Evolutionary conservation across 2,113 vertebrate species (phyloP), one percentile per base, ranked within the genome.

Genomic region (Riparia riparia): DNA sequence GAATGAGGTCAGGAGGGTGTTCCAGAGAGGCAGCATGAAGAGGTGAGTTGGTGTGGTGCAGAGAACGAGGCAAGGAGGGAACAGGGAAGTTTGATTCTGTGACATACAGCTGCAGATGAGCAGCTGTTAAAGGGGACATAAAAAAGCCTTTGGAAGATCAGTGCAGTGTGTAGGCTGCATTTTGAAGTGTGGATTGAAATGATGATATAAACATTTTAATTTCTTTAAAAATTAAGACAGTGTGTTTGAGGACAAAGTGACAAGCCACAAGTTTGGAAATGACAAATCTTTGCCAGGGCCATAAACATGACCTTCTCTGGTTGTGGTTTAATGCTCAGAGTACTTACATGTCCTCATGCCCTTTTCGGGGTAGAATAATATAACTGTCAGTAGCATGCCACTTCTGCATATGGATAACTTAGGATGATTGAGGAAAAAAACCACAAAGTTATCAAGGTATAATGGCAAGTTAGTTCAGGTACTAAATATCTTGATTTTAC

Each of bases 401-500:
- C n/a, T 82, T 64, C 45, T 80, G 50, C 21, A 18, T 14, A 20
- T 64, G 14, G 73, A 2, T 34, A 19, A 61, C 20, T 82, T 51
- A 29, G 37, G 14, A 24, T 61, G 57, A 37, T 0, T 39, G 72
- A 74, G 29, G 32, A 19, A 78, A 90, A 90, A 82, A 39, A 4
- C 0, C 6, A 3, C 26, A 9, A 25, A 15, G 21, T 73, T 74
- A 24, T 9, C 24, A 25, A 73, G 31, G 10, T 61, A 17, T 26
- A 44, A 83, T 51, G 26, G 53, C 29, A 70, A 77, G 47, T 83
- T 34, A 77, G 21, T 82, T 88, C 54, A 90, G 71, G 17, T 83
- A 42, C 58, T 93, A 85, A 70, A 18, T 65, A 51, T 70, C 57
- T 92, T 21, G 71, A 41, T 87, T 76, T 90, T 77, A 73, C 60